Evolutionary conservation across 2,888 invertebrate species (phyloP), one percentile per base, ranked within the genome.

Genomic region (Drosophila tanythrix): DNA sequence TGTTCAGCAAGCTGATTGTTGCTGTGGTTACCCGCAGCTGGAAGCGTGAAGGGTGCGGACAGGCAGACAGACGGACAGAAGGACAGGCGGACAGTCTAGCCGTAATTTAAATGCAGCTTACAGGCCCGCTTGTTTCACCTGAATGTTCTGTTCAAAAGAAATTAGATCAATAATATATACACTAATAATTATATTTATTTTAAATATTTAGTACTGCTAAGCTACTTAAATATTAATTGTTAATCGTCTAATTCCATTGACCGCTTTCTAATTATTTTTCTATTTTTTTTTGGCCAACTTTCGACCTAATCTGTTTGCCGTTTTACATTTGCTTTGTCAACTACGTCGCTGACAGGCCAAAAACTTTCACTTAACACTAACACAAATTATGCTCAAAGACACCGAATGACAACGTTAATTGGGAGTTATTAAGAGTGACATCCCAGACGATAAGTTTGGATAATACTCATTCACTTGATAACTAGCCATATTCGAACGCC

Each of bases 351-450:
- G 77, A 50, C 69, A 73, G 69, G 57, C 51, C 38, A 46, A 59
- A 76, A 79, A 68, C 60, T 73, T 73, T 76, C 43, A 21, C 21
- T 21, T 21, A 62, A 59, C 69, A 74, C 78, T 81, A 48, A 77
- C 74, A 73, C 74, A 73, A 70, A 81, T 67, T 53, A 74, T 69
- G 61, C 10, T 63, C 69, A 55, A 58, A 56, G 78, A 52, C 70
- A 65, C 69, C 36, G 36, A 53, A 31, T 40, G 60, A 70, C 64
- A 69, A 6, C 65, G 40, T 60, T 81, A 82, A 80, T 80, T 80
- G 80, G 63, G 29, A 25, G 36, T 53, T 66, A 79, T 74, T 55
- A 67, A 61, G 79, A 81, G 31, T 73, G 78, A 69, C 81, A 58
- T 40, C 11, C 10, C 3, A 21, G 56, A 33, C 36, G 15, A 21